Conservation (phyloP, 2,113 vertebrate genomes). For the Ondatra zibethicus region DNA sequence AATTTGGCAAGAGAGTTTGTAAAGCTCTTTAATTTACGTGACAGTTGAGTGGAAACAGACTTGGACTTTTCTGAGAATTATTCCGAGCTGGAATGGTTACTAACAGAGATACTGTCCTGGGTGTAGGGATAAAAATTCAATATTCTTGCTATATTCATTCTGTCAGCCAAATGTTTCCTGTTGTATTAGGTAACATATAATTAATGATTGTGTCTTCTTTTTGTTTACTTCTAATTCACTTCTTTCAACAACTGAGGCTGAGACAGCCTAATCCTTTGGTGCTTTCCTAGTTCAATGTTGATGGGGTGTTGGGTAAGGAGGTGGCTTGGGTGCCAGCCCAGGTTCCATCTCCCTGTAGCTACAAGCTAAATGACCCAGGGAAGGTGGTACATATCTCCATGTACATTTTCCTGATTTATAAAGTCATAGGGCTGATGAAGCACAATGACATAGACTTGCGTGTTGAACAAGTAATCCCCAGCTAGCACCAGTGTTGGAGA, state of each 20-base stretch:
- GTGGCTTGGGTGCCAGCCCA: neutral
- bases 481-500: neutral
- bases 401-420: neutral
- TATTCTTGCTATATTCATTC: conserved; percentile 11
- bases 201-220: conserved; percentile 15
- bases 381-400: neutral
- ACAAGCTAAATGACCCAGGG: neutral
- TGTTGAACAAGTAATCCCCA: neutral
- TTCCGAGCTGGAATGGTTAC: neutral
- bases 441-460: neutral
- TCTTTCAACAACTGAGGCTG: neutral
- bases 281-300: neutral
- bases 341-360: neutral
- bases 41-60: neutral
- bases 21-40: neutral
- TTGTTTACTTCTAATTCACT: neutral
- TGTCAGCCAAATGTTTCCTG: neutral
- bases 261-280: neutral
- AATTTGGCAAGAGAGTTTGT: conserved; percentile 31
- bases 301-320: neutral
- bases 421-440: neutral
- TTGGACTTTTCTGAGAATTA: neutral
- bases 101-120: neutral
- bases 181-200: neutral
- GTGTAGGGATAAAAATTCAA: neutral